These are phyloP conservation scores for Poeciliopsis paucimaculata DNA, from an alignment of 2,797 vertebrate species.

Conservation along the genomic window DNA sequence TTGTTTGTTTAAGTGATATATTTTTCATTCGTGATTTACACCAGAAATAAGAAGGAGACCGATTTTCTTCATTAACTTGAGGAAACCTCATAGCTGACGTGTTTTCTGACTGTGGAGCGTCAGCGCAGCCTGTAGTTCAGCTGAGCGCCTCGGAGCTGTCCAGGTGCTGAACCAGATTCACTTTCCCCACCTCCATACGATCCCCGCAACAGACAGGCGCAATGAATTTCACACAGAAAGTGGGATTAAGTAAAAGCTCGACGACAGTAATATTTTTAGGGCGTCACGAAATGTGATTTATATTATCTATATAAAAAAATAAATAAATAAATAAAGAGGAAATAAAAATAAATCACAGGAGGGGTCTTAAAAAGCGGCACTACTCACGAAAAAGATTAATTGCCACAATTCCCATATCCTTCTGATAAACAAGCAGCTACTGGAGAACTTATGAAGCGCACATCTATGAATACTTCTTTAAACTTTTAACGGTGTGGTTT, in stretches of 20 bases:
- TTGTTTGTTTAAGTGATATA: background rate
- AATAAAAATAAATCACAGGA: background rate
- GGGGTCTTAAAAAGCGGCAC: background rate
- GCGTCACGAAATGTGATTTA: background rate
- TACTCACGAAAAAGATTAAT: background rate
- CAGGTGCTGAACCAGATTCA: conserved; percentile 18
- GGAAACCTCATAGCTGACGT: background rate
- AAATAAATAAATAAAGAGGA: background rate
- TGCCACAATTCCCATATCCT: background rate
- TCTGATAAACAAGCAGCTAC: background rate
- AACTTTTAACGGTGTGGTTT: conserved; percentile 2
- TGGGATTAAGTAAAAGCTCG: background rate
- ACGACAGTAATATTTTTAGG: background rate
- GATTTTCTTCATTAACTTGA: background rate
- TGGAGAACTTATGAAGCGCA: conserved; percentile 12
- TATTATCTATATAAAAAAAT: background rate
- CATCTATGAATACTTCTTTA: background rate
- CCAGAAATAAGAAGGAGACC: background rate
- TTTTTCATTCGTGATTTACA: background rate
- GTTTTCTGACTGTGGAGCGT: background rate
- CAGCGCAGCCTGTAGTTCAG: background rate
- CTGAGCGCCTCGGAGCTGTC: conserved; percentile 22
- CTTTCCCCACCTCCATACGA: conserved; percentile 12
- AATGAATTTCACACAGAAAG: background rate
- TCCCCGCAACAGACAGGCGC: background rate